phyloP scores from a whole-genome alignment of 2,113 vertebrate species.

The crab-eating macaque (Macaca fascicularis) region DNA sequence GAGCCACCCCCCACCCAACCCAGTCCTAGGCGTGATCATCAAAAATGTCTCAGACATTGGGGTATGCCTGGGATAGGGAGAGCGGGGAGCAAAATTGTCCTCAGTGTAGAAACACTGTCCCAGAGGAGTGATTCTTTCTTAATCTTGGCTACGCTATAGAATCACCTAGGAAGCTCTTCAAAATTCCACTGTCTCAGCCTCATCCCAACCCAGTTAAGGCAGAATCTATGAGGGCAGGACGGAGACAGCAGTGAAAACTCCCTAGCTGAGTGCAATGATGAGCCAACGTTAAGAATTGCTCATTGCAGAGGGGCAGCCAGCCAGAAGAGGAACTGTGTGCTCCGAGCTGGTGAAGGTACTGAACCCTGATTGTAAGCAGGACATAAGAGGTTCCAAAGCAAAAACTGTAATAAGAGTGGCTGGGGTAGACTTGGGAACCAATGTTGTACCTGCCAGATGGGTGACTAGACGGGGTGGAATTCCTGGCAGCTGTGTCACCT shows the following conservation, averaged over 20 bases:
- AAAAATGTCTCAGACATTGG: neutral
- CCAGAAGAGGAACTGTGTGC: fast-evolving
- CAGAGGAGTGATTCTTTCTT: neutral
- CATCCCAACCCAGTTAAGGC: neutral
- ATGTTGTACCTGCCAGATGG: neutral
- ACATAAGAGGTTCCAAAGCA: neutral
- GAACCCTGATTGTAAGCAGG: no score
- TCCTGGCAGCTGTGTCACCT: slow-evolving; percentile 39
- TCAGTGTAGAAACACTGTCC: neutral
- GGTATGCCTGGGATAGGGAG: fast-evolving
- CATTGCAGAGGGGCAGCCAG: neutral
- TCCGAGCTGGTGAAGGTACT: neutral
- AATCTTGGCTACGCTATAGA: neutral
- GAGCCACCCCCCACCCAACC: neutral
- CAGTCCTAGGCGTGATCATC: neutral
- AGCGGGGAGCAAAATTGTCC: no score
- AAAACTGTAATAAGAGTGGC: neutral
- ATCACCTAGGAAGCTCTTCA: neutral
- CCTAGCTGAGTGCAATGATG: fast-evolving
- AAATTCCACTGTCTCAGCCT: neutral
- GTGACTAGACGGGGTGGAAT: neutral
- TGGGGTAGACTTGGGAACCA: neutral
- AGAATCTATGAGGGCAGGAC: fast-evolving
- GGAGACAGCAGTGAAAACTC: neutral
- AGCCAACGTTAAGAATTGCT: fast-evolving